Evolutionary conservation across 2,113 vertebrate genomes (phyloP).

Genomic region (Glaucomys volans): DNA sequence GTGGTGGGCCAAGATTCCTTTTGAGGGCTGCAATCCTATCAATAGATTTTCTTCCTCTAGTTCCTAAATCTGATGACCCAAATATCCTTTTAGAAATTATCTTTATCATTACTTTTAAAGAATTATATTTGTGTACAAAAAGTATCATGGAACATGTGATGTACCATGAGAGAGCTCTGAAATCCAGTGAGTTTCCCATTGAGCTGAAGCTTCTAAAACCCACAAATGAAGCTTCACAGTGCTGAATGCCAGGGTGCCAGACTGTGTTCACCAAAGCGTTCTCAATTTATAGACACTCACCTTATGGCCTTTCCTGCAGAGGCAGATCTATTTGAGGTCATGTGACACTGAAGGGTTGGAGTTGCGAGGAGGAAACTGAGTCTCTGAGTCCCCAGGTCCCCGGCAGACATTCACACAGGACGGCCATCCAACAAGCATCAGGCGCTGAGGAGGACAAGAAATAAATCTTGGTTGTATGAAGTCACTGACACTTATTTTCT

Average conservation of each 20-base stretch:
- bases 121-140: slow-evolving; percentile 46
- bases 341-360: background rate
- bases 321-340: background rate
- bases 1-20: background rate
- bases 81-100: background rate
- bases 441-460: background rate
- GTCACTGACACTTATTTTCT: background rate
- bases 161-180: slow-evolving; percentile 40
- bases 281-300: background rate
- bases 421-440: background rate
- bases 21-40: background rate
- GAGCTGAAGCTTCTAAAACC: slow-evolving; percentile 38
- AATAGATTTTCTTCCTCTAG: background rate
- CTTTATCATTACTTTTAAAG: slow-evolving; percentile 21
- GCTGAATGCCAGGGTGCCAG: background rate
- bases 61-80: background rate
- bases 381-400: background rate
- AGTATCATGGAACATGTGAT: background rate
- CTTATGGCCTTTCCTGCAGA: background rate
- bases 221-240: background rate
- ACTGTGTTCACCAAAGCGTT: background rate
- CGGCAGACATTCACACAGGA: background rate
- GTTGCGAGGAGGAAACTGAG: background rate
- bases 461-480: background rate
- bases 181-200: slow-evolving; percentile 1